Percentiles rank a stretch among this genome's conserved stretches.
Evolutionary conservation across 2,888 invertebrate genomes (phyloP).

Genomic region (Empis stercorea): DNA sequence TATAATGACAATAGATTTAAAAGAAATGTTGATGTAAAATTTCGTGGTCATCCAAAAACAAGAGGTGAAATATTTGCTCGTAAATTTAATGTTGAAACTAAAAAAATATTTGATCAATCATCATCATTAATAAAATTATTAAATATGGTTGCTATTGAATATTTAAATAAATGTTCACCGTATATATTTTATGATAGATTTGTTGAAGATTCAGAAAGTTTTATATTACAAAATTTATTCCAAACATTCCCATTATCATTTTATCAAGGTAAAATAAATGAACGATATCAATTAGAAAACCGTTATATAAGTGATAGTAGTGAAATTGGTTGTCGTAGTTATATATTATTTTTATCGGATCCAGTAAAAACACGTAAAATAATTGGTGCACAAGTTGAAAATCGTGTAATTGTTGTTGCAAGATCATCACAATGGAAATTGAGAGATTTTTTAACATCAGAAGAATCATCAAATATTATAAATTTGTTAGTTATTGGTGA

Average conservation of each 20-base stretch:
- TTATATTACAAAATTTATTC: constrained; percentile 46
- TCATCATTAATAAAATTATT: constrained; percentile 48
- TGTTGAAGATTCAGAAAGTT: constrained; percentile 42
- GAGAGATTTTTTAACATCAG: constrained; percentile 51
- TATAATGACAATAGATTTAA: background rate
- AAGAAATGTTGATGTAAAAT: constrained; percentile 40
- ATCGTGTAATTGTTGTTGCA: constrained; percentile 53
- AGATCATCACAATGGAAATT: constrained; percentile 63
- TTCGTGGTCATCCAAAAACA: constrained; percentile 46
- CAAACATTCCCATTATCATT: constrained; percentile 40
- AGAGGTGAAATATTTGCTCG: constrained; percentile 42
- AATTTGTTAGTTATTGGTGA: constrained; percentile 58
- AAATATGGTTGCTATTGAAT: constrained; percentile 44
- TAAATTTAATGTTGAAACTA: constrained; percentile 36
- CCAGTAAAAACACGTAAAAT: constrained; percentile 43
- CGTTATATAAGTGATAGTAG: constrained; percentile 28
- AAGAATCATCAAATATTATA: constrained; percentile 49
- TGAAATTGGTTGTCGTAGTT: constrained; percentile 46
- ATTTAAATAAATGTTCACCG: constrained; percentile 51
- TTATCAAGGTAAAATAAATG: constrained; percentile 48
- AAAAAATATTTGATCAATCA: constrained; percentile 37
- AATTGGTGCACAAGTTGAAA: constrained; percentile 47
- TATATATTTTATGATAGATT: constrained; percentile 52
- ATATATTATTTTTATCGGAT: constrained; percentile 53
- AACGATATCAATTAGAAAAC: constrained; percentile 37